Evolutionary conservation across 2,888 invertebrate species (phyloP).

Genomic region (Agriotes lineatus): DNA sequence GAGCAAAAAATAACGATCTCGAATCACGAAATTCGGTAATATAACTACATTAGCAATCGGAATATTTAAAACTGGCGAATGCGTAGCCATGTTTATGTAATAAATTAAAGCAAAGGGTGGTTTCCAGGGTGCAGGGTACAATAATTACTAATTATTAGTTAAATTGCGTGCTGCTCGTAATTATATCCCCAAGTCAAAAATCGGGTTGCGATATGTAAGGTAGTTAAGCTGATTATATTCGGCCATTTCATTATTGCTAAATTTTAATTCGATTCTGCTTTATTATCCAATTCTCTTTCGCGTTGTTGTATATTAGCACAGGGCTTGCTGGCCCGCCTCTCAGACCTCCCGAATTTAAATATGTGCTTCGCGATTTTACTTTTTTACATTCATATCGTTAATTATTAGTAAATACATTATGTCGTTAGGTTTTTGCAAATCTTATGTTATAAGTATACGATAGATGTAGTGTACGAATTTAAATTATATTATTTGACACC

Average conservation of each 20-base stretch:
- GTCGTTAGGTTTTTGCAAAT: too few species aligned
- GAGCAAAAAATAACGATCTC: conserved; percentile 59
- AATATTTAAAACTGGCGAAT: conserved; percentile 49
- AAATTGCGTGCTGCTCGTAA: conserved; percentile 63
- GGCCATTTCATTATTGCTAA: conserved; percentile 49
- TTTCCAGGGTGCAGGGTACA: conserved; percentile 51
- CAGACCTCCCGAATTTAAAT: background rate
- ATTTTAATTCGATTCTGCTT: conserved; percentile 44
- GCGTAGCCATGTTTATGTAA: conserved; percentile 46
- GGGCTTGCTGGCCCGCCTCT: background rate
- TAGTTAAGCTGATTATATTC: conserved; percentile 50
- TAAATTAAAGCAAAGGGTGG: conserved; percentile 52
- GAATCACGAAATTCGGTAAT: conserved; percentile 59
- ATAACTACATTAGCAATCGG: conserved; percentile 55
- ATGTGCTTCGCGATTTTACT: background rate
- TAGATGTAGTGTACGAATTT: too few species aligned
- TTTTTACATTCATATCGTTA: too few species aligned
- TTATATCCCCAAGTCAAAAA: conserved; percentile 59
- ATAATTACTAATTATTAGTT: conserved; percentile 62
- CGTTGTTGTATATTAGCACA: background rate
- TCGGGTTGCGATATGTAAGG: conserved; percentile 54
- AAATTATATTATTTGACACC: too few species aligned
- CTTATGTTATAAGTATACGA: too few species aligned
- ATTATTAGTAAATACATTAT: too few species aligned
- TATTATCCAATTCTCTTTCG: conserved; percentile 14